Evolutionary conservation across 2,888 invertebrate species (phyloP).

Genomic region (Hermaeophaga mercurialis): DNA sequence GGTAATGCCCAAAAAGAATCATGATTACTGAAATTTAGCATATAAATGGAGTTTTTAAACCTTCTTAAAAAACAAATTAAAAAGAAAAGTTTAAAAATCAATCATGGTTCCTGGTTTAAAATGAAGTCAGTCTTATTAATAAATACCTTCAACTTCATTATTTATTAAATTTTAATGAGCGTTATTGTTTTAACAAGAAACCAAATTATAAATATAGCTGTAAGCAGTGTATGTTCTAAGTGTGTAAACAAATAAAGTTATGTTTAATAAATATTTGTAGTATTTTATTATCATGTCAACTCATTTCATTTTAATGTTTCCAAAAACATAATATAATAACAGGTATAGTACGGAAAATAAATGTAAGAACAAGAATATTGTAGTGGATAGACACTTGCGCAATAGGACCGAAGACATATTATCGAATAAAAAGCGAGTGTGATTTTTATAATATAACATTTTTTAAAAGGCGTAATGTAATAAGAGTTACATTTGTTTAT

Average conservation of each 20-base stretch:
- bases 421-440: too few relatives aligned
- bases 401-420: too few relatives aligned
- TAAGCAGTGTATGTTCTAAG: slow-evolving; percentile 47
- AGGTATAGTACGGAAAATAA: too few relatives aligned
- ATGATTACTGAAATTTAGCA: background rate
- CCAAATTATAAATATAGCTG: slow-evolving; percentile 41
- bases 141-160: background rate
- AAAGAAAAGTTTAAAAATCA: background rate
- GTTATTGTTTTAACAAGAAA: slow-evolving; percentile 12
- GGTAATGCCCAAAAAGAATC: slow-evolving; percentile 6
- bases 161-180: slow-evolving; percentile 14
- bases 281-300: background rate
- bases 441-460: too few relatives aligned
- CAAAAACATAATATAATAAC: too few relatives aligned
- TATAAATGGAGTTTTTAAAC: too few relatives aligned
- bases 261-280: slow-evolving; percentile 41
- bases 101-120: background rate
- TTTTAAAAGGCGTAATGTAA: too few relatives aligned
- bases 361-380: too few relatives aligned
- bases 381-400: too few relatives aligned
- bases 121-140: background rate
- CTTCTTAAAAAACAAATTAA: too few relatives aligned
- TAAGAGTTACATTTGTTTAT: too few relatives aligned
- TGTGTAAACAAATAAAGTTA: slow-evolving; percentile 49
- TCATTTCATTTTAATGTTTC: too few relatives aligned